Percentiles rank a stretch among this genome's conserved stretches.
Conservation (phyloP, 2,888 invertebrate species). For the Drosophila mulleri region DNA sequence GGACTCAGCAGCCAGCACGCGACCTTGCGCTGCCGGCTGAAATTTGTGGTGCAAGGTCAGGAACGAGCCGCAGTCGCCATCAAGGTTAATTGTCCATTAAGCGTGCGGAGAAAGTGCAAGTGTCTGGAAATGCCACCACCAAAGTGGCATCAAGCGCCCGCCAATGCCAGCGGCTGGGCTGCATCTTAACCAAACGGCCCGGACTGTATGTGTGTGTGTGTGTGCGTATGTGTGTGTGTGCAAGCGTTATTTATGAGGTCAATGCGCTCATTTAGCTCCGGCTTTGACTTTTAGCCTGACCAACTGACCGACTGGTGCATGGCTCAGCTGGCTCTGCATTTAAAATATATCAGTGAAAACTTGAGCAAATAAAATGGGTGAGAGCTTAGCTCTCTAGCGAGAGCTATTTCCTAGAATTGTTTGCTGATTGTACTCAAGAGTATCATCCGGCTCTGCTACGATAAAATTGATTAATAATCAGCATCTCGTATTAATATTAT, state of each 20-base stretch:
- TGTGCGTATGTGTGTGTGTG: slow-evolving; percentile 6
- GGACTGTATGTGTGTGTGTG: slow-evolving; percentile 20
- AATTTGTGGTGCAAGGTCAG: slow-evolving; percentile 61
- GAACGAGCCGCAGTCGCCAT: slow-evolving; percentile 49
- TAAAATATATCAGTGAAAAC: background rate
- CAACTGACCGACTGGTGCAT: slow-evolving; percentile 16
- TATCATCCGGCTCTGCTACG: too few species aligned
- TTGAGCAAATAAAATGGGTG: background rate
- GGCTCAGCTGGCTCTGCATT: background rate
- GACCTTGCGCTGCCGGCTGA: slow-evolving; percentile 29
- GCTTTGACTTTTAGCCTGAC: slow-evolving; percentile 15
- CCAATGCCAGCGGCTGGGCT: slow-evolving; percentile 31
- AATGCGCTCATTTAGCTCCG: slow-evolving; percentile 66
- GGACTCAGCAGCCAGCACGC: slow-evolving; percentile 29
- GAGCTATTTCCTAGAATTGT: too few species aligned
- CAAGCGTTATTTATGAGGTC: slow-evolving; percentile 73
- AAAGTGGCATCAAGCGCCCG: slow-evolving; percentile 49
- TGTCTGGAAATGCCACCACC: slow-evolving; percentile 72
- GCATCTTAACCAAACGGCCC: slow-evolving; percentile 60
- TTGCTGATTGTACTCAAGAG: too few species aligned
- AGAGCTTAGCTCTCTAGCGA: background rate
- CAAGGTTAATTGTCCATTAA: slow-evolving; percentile 81
- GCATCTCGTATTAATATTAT: too few species aligned
- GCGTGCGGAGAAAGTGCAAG: slow-evolving; percentile 77
- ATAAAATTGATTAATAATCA: too few species aligned